Conservation (phyloP, 2,113 vertebrate species). For the Pelvicachromis taeniatus region DNA sequence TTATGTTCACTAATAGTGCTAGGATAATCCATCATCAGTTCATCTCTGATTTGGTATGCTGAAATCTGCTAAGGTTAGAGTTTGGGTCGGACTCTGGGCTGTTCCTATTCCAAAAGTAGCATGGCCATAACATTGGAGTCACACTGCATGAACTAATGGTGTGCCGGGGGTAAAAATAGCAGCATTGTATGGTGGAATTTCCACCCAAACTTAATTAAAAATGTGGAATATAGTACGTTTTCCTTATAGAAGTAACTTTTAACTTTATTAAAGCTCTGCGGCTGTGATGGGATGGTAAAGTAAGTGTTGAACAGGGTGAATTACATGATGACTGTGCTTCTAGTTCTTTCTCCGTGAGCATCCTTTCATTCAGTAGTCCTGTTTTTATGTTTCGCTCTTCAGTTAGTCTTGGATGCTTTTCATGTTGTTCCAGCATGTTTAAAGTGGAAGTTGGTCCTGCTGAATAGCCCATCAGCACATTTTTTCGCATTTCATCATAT, state of each 20-base stretch:
- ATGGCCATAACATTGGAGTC: not conserved
- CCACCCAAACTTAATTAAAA: not conserved
- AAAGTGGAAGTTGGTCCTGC: constrained; percentile 11
- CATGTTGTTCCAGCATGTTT: constrained; percentile 1
- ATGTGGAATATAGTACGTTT: not conserved
- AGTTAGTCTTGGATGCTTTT: not conserved
- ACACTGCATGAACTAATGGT: not conserved
- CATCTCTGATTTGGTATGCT: not conserved
- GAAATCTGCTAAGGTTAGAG: not conserved
- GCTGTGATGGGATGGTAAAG: not conserved
- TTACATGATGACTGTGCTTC: not conserved
- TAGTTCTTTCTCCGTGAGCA: not conserved
- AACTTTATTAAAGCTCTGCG: not conserved
- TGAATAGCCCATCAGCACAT: constrained; percentile 28
- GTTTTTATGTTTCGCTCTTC: not conserved
- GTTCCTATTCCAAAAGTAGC: not conserved
- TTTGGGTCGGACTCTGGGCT: not conserved
- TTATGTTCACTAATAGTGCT: not conserved
- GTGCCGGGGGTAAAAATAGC: not conserved
- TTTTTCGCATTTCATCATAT: constrained; percentile 49
- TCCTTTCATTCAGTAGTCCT: not conserved
- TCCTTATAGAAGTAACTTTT: not conserved
- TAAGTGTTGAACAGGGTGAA: not conserved
- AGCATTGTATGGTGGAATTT: not conserved
- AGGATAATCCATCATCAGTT: not conserved